Base-by-base conservation (phyloP, 2,113 vertebrate species). In the Actinemys pallida region DNA sequence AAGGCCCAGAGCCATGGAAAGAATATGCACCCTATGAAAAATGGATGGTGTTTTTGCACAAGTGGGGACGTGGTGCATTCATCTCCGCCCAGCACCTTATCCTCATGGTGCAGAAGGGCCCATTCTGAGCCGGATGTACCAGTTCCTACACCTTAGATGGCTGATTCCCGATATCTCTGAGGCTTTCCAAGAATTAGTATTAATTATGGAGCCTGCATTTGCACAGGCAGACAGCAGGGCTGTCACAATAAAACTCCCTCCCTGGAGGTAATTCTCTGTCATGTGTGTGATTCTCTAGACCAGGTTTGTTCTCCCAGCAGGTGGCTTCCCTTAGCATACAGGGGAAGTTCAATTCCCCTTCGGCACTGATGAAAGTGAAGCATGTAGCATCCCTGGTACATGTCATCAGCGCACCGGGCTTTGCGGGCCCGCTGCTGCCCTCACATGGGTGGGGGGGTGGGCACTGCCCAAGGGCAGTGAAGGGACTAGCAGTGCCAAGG, bases 1-100 rank as follows among this genome's bases (percentile, higher is more conserved):
- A 94, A 95, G 95, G 96, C n/a, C 59, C 50, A 96, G 90, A 97
- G 96, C 88, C 93, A 93, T 2, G 86, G 27, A 91, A 50, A 27
- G 10, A 47, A 25, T 10, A 17, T 69, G 93, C 96, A 92, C 96
- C 82, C 96, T 54, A 79, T 94, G 81, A 94, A 93, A 96, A 86
- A 94, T 16, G 85, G 87, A 84, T 1, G 49, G 90, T 31, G 27
- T 8, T 52, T 17, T 86, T n/a, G 0, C 17, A 89, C 1, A 11
- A n/a, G 31, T 24, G 11, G 20, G 52, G 50, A 19, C 25, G 27
- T 1, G 12, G 42, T 49, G 78, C 24, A 2, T 45, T 45, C 25
- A 42, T 49, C 45, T 49, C 78, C 17, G 6, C 62, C 13, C 49
- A 7, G 35, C 84, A 6, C 14, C 62, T n/a, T n/a, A 1, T 53